Evolutionary conservation across 2,797 vertebrate species (phyloP), one percentile per base, ranked within the genome.

Genomic region (Toxotes lorentzi): DNA sequence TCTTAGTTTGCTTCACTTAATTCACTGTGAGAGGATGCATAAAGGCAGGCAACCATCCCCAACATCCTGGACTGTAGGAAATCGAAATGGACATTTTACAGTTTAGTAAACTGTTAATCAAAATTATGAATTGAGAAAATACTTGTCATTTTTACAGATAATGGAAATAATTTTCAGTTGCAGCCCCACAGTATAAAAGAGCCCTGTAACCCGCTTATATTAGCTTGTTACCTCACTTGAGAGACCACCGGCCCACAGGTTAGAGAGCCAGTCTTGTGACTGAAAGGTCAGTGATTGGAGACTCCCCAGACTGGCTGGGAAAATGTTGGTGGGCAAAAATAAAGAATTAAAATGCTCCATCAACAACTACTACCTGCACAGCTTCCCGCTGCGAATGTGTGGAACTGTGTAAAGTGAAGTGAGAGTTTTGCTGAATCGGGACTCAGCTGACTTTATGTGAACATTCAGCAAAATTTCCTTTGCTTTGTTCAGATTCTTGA

Each of bases 381-480:
- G 32, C n/a, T 6, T 68, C 43, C 61, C 69, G 62, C 47, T 79
- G 38, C 40, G 41, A 51, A 14, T 48, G 34, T 50, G 53, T 69
- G 14, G 14, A 10, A 40, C 35, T 13, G 23, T 23, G 45, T 54
- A 9, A 32, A 40, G 63, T 47, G 30, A 77, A 21, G 48, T 58
- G 27, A 32, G n/a, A n/a, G 24, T 38, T 56, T 6, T 63, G 76
- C 72, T 66, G 76, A 70, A 9, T 79, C 54, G 61, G 40, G 24
- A 43, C 51, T 62, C 23, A 0, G 50, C 60, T 24, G 30, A 68
- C 51, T 45, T 23, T 35, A 12, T 53, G 24, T 68, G 30, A 58
- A 27, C 24, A 27, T 43, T 27, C 59, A 23, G 59, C 35, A 27
- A 27, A 10, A 17, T 54, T 47, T 66, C 19, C n/a, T 48, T 43